These are phyloP conservation scores for Patella depressa DNA, from an alignment of 2,888 invertebrate genomes.

Conservation along the genomic window DNA sequence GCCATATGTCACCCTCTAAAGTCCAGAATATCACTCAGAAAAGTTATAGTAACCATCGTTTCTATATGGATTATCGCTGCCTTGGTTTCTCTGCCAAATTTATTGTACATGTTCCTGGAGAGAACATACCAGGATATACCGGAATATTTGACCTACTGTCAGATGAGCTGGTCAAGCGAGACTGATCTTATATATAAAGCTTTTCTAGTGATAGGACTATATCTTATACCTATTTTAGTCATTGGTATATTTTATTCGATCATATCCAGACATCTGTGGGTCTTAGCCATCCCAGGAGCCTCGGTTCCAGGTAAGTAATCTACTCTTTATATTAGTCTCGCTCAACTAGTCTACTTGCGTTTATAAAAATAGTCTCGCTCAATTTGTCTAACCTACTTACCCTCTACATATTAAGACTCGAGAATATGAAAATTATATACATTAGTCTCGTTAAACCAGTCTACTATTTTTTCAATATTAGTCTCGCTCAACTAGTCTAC, in stretches of 20 bases:
- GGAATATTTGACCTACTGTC: conserved; percentile 32
- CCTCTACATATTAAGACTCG: no score
- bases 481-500: no score
- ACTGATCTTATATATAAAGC: conserved; percentile 29
- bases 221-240: conserved; percentile 38
- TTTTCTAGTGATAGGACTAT: conserved; percentile 33
- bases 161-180: conserved; percentile 19
- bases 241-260: conserved; percentile 41
- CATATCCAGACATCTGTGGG: conserved; percentile 41
- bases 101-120: conserved; percentile 29
- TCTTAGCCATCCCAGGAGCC: conserved; percentile 37
- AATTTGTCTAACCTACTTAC: no score
- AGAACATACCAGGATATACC: conserved; percentile 30
- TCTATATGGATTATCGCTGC: conserved; percentile 38
- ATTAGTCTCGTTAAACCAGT: no score
- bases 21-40: conserved; percentile 35
- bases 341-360: no score
- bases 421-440: no score
- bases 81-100: conserved; percentile 33
- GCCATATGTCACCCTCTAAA: conserved; percentile 40
- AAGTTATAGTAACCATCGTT: conserved; percentile 35
- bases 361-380: no score
- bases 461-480: no score
- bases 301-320: conserved; percentile 16
- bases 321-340: no score